Conservation (phyloP, 2,113 vertebrate species). For the Percopsis transmontana region DNA sequence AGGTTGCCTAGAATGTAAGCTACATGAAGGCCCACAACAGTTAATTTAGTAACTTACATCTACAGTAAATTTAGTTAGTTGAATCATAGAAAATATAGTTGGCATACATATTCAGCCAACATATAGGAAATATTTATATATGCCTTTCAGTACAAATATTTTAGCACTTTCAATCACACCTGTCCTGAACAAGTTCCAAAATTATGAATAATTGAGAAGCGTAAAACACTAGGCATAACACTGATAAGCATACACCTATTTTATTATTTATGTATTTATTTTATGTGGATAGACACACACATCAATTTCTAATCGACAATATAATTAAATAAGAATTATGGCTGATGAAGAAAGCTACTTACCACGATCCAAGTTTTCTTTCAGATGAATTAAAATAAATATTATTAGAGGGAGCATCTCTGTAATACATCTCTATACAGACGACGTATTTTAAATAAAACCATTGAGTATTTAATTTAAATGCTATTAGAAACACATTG, state of each 20-base stretch:
- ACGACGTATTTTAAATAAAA: conserved; percentile 29
- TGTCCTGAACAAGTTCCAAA: conserved; percentile 21
- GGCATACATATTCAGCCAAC: background rate
- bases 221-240: background rate
- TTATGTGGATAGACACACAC: background rate
- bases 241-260: background rate
- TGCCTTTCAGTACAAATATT: background rate
- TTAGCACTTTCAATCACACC: conserved; percentile 10
- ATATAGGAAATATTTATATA: background rate
- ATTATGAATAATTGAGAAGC: conserved; percentile 1
- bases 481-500: conserved; percentile 55
- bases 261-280: background rate
- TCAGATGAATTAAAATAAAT: conserved; percentile 30
- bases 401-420: background rate
- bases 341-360: conserved; percentile 65
- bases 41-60: too few species aligned
- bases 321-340: conserved; percentile 27
- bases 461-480: conserved; percentile 60
- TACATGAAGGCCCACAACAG: too few species aligned
- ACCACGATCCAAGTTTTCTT: conserved; percentile 75
- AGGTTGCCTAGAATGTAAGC: too few species aligned
- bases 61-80: too few species aligned
- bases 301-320: conserved; percentile 27
- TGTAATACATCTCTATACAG: background rate
- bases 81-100: too few species aligned